Base-by-base conservation (phyloP, 1,140 invertebrate genomes). In the Drosophila paulistorum region DNA sequence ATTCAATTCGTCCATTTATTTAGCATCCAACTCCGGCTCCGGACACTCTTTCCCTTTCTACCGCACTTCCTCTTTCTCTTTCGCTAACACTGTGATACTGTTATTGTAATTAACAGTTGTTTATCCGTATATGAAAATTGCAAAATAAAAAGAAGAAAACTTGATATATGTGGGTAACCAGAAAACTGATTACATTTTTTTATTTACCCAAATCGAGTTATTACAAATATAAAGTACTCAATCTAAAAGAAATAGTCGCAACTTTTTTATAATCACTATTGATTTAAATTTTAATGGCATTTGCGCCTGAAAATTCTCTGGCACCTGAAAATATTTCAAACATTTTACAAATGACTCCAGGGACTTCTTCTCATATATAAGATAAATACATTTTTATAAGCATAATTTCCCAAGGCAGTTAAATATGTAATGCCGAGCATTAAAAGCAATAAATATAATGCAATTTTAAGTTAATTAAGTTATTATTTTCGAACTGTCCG, bases 61-160 rank as follows among this genome's bases (percentile, higher is more conserved):
- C 45, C 14, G 13, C 26, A 30, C 23, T 13, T 4, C 7, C 41
- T 6, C 23, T n/a, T 17, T 65, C 64, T 35, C 72, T 39, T 33
- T 37, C 35, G 6, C 6, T 10, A 11, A 5, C 37, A 13, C 11
- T 39, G 37, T 39, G 45, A 39, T 68, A 55, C 59, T 64, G 74
- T 55, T 76, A 76, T 68, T 76, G 74, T 76, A 76, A 76, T 76
- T 76, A 76, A 76, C 73, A 76, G 48, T 76, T 64, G 54, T 45
- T 60, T 39, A 2, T 39, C 48, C 30, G 23, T 35, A 23, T 9
- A 45, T 70, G 64, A 57, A 65, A 20, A 26, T 20, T 17, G 39
- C 14, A 7, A 3, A 14, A n/a, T 11, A 33, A 48, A 10, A 45
- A 0, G 7, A 11, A 33, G 26, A 4, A 51, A 23, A 51, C 45